phyloP scores from a whole-genome alignment of 2,797 vertebrate species.

The Pygocentrus nattereri region DNA sequence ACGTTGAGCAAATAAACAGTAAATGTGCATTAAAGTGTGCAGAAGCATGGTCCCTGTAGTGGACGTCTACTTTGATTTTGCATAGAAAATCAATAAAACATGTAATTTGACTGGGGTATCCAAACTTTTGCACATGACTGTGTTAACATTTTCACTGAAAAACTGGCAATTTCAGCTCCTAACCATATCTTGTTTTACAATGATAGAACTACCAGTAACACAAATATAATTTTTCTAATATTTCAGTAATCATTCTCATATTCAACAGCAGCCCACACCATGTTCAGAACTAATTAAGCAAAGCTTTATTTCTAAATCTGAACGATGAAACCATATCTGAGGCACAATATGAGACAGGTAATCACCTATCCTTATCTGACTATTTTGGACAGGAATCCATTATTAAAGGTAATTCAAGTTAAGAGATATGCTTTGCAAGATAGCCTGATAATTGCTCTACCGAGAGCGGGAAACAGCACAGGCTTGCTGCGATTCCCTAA shows the following conservation, averaged over 20 bases:
- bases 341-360: background rate
- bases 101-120: too few species aligned
- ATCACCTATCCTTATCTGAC: background rate
- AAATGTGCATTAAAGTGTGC: too few species aligned
- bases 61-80: too few species aligned
- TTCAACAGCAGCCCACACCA: background rate
- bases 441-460: constrained; percentile 31
- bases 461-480: constrained; percentile 12
- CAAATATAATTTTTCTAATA: background rate
- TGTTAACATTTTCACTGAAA: too few species aligned
- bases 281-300: background rate
- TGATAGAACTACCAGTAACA: background rate
- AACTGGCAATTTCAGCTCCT: background rate
- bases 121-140: background rate
- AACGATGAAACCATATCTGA: constrained; percentile 13
- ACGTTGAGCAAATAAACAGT: too few species aligned
- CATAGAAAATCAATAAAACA: too few species aligned
- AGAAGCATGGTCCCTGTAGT: too few species aligned
- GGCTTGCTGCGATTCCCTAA: background rate
- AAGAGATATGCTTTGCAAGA: constrained; percentile 23
- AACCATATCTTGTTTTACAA: background rate
- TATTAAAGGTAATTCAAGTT: constrained; percentile 29
- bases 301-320: background rate
- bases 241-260: background rate
- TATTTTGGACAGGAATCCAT: constrained; percentile 23